A percentile compares a stretch with the other conserved stretches of the same genome.
phyloP scores from a whole-genome alignment of 2,113 vertebrate species.

The Pycnonotus jocosus region DNA sequence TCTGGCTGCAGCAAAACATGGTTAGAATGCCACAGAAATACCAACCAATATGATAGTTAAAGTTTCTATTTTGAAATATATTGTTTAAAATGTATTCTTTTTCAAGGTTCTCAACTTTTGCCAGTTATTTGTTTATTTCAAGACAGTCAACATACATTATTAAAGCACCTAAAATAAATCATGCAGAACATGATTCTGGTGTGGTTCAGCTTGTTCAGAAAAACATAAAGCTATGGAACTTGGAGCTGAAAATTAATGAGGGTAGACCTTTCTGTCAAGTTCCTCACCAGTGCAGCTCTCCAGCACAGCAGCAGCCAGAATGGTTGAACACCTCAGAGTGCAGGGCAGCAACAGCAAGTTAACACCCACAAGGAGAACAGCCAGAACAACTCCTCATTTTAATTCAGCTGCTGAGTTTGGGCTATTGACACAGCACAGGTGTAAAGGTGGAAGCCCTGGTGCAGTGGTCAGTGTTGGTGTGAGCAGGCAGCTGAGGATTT shows the following conservation, averaged over 20 bases:
- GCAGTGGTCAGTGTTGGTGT: neutral
- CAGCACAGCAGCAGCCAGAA: neutral
- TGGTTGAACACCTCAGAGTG: neutral
- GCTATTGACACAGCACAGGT: neutral
- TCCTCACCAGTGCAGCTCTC: neutral
- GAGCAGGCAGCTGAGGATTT: neutral
- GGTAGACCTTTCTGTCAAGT: neutral
- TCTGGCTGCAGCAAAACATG: neutral
- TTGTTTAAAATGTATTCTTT: neutral
- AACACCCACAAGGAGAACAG: neutral
- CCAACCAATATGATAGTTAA: neutral
- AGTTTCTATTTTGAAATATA: neutral
- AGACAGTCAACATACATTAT: neutral
- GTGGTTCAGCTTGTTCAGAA: neutral
- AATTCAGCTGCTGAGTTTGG: neutral
- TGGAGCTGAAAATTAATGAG: neutral
- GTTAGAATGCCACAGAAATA: neutral
- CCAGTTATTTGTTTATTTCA: neutral
- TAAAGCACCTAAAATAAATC: neutral
- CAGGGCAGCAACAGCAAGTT: neutral
- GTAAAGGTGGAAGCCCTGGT: neutral
- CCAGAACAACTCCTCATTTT: neutral
- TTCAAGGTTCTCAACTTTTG: neutral
- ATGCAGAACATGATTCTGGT: neutral
- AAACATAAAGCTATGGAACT: neutral